phyloP scores from a whole-genome alignment of 23 tunicate species.

The Ascidia mentula region DNA sequence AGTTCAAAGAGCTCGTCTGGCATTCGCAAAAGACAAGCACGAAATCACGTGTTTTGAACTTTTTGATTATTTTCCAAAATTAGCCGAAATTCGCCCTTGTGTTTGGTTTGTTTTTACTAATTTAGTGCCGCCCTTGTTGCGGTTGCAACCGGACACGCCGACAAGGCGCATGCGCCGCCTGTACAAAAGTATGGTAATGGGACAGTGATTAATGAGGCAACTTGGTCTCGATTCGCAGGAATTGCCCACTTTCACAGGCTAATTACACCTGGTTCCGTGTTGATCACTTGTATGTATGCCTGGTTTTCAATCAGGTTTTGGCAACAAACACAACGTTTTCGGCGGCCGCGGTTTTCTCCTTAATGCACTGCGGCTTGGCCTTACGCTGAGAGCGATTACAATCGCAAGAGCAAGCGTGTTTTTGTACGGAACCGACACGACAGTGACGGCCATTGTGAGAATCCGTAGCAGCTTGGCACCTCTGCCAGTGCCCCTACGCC shows the following conservation, averaged over 20 bases:
- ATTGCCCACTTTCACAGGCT: neutral
- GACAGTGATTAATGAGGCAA: slow-evolving; percentile 1
- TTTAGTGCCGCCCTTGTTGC: no score
- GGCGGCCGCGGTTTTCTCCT: slow-evolving; percentile 2
- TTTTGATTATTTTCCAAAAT: no score
- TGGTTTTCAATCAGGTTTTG: slow-evolving; percentile 10
- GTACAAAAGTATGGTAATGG: neutral
- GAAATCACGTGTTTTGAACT: no score
- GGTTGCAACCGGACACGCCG: neutral
- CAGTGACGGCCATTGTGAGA: slow-evolving; percentile 9
- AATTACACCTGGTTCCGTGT: slow-evolving; percentile 11
- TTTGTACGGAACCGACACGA: slow-evolving; percentile 4
- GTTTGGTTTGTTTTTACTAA: neutral
- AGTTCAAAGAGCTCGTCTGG: no score
- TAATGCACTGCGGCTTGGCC: slow-evolving; percentile 6
- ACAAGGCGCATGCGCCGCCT: neutral
- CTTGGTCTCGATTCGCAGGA: neutral
- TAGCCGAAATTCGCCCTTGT: no score
- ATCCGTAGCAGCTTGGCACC: neutral
- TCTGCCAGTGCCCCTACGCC: neutral
- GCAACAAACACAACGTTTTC: slow-evolving; percentile 19
- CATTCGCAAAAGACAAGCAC: no score
- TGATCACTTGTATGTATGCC: neutral
- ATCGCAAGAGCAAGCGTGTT: slow-evolving; percentile 11
- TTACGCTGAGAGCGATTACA: slow-evolving; percentile 1